phyloP scores from a whole-genome alignment of 2,113 vertebrate genomes.

The Brachyhypopomus occidentalis region DNA sequence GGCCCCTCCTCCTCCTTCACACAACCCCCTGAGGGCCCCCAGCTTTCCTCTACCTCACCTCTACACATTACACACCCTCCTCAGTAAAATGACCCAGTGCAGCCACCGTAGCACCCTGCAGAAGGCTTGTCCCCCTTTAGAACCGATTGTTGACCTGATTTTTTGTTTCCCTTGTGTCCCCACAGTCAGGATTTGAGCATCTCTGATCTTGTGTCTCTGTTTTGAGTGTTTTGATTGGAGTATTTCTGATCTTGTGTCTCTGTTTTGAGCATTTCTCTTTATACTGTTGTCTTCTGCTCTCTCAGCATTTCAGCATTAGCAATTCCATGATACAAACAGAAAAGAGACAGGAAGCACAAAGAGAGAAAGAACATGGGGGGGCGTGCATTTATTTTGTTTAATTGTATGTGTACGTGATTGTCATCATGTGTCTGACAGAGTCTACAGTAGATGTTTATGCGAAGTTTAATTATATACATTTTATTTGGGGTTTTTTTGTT shows the following conservation, averaged over 20 bases:
- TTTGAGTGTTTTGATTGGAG: background rate
- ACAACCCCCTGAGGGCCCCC: conserved; percentile 34
- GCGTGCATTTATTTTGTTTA: too few species aligned
- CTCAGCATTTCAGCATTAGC: conserved; percentile 53
- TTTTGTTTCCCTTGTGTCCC: conserved; percentile 41
- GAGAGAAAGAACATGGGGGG: background rate
- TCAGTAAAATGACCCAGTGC: conserved; percentile 47
- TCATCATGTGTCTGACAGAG: too few species aligned
- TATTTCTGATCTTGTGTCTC: conserved; percentile 1
- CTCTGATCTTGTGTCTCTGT: conserved; percentile 51
- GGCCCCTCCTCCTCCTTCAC: conserved; percentile 33
- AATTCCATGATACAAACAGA: conserved; percentile 52
- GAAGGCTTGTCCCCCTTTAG: conserved; percentile 52
- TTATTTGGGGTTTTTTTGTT: too few species aligned
- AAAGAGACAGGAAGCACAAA: conserved; percentile 37
- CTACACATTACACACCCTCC: conserved; percentile 38
- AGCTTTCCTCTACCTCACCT: conserved; percentile 44
- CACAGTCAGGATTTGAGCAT: conserved; percentile 51
- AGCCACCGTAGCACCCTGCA: conserved; percentile 39
- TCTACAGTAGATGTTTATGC: too few species aligned
- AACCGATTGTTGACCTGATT: conserved; percentile 54
- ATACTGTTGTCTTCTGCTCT: conserved; percentile 30
- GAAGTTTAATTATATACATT: too few species aligned
- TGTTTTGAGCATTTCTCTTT: background rate
- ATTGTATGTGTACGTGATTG: too few species aligned